Evolutionary conservation across 1,140 invertebrate genomes (phyloP), one percentile per base, ranked within the genome.

Genomic region (Penaeus chinensis): DNA sequence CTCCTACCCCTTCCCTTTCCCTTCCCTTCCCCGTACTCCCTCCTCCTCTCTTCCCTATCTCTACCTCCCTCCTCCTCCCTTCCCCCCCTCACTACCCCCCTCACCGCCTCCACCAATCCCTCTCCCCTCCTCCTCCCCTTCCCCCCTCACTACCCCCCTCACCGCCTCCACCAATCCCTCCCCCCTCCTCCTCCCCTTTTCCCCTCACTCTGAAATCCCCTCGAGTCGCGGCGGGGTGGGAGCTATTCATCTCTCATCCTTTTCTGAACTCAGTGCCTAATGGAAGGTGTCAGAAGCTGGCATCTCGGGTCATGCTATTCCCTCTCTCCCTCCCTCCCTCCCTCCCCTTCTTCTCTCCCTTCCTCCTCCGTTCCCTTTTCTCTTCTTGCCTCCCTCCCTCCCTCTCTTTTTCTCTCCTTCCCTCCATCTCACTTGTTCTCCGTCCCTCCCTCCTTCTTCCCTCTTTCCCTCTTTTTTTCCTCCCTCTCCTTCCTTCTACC

Each of bases 221-320:
- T 54, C 24, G 47, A 22, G 47, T 66, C 66, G n/a, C 62, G 18
- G 65, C 42, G 13, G 42, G 37, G 37, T 83, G 22, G 22, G 63
- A 63, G 3, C 83, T 71, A 77, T 85, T 85, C 84, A 77, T 84
- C 84, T 79, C 32, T 27, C 84, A 37, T 79, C 84, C 77, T 79
- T 63, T 78, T 79, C 74, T 84, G 66, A 84, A 76, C 84, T 79
- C 65, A 27, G 22, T n/a, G 47, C 27, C 84, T 85, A 85, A 85
- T 85, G 84, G 84, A 85, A 85, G 74, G 74, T 85, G 84, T 85
- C 84, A 85, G 74, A 65, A 62, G 60, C 37, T 32, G 37, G 76
- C 84, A 42, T 66, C 76, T 82, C 8, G 37, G 22, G 22, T 65
- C 79, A 22, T 81, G 7, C 62, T 82, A 24, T 65, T 37, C 18